A percentile compares a stretch with the other conserved stretches of the same genome.
phyloP scores from a whole-genome alignment of 2,797 vertebrate genomes.

The Gallinago nigripennis region DNA sequence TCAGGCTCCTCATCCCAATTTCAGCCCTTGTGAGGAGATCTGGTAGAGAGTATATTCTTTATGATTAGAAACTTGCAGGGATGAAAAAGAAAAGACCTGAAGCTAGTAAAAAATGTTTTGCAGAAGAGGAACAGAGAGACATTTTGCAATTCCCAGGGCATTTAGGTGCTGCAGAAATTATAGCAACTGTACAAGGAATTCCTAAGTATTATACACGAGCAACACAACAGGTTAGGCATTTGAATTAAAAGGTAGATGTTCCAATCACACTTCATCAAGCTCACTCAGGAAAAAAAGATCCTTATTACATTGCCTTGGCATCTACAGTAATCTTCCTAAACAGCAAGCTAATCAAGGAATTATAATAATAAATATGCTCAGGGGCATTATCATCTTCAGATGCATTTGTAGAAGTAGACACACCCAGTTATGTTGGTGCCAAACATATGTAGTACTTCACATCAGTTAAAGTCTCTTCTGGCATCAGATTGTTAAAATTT shows the following conservation, averaged over 20 bases:
- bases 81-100: constrained; percentile 50
- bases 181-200: background rate
- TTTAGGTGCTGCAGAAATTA: constrained; percentile 20
- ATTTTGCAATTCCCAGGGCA: constrained; percentile 46
- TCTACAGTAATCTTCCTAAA: background rate
- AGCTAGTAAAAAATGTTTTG: constrained; percentile 52
- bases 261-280: background rate
- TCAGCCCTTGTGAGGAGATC: constrained; percentile 27
- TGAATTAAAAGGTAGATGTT: constrained; percentile 34
- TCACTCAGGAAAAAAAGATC: background rate
- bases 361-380: constrained; percentile 13
- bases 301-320: background rate
- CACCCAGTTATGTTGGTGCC: background rate
- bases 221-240: constrained; percentile 23
- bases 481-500: background rate
- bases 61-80: constrained; percentile 41
- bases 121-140: constrained; percentile 20
- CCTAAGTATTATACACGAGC: constrained; percentile 25
- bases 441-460: background rate
- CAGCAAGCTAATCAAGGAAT: constrained; percentile 30
- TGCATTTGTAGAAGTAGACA: background rate
- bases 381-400: background rate
- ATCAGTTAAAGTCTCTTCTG: background rate
- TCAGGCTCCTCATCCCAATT: constrained; percentile 32
- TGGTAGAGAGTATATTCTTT: constrained; percentile 23